These are phyloP conservation scores for Paratrypauchen microcephalus DNA, from an alignment of 2,797 vertebrate species.

Conservation along the genomic window DNA sequence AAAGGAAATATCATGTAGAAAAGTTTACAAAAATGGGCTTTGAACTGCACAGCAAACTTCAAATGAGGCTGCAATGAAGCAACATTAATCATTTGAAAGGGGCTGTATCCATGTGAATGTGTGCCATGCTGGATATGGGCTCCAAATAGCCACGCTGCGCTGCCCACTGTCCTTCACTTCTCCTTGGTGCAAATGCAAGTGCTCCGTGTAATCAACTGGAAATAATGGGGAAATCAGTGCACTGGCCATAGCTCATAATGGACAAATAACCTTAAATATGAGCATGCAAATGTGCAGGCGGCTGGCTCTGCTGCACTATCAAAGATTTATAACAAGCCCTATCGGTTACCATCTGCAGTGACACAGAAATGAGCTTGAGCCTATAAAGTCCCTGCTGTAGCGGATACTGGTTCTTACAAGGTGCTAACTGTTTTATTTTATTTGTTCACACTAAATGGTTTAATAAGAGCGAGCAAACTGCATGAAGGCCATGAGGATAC, in stretches of 20 bases:
- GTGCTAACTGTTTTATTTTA: slow-evolving; percentile 48
- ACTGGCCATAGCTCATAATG: slow-evolving; percentile 65
- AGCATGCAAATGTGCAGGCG: slow-evolving; percentile 55
- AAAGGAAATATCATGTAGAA: background rate
- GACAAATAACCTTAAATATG: slow-evolving; percentile 65
- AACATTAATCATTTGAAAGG: slow-evolving; percentile 41
- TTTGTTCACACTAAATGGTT: slow-evolving; percentile 43
- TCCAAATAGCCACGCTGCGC: slow-evolving; percentile 39
- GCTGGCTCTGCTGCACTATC: slow-evolving; percentile 40
- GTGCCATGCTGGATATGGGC: slow-evolving; percentile 46
- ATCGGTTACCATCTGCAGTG: slow-evolving; percentile 55
- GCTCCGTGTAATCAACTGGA: slow-evolving; percentile 67
- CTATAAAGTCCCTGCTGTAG: slow-evolving; percentile 36
- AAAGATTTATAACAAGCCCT: slow-evolving; percentile 59
- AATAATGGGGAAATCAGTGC: slow-evolving; percentile 68
- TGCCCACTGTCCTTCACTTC: slow-evolving; percentile 67
- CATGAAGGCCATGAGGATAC: slow-evolving; percentile 13
- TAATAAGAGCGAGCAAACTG: slow-evolving; percentile 23
- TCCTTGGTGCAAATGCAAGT: slow-evolving; percentile 69
- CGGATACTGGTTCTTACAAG: slow-evolving; percentile 40
- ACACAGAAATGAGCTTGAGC: slow-evolving; percentile 37
- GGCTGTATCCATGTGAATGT: slow-evolving; percentile 50
- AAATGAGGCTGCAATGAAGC: slow-evolving; percentile 12
- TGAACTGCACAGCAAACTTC: slow-evolving; percentile 5
- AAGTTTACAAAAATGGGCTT: background rate